These are phyloP conservation scores for Gallinago undulata DNA, from an alignment of 2,113 vertebrate species.

Conservation along the genomic window DNA sequence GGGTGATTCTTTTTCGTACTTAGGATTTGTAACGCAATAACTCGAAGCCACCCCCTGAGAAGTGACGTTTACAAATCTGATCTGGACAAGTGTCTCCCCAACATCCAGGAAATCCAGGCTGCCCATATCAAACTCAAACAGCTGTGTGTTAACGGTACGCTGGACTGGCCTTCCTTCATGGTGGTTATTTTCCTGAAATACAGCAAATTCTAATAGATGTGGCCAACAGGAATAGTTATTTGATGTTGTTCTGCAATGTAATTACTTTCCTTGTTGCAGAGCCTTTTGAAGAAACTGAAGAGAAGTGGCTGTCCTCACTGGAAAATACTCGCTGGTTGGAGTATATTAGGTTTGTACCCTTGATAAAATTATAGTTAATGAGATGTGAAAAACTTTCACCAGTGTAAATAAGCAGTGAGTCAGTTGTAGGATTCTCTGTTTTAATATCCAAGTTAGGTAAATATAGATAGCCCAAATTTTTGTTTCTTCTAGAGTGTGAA, in stretches of 20 bases:
- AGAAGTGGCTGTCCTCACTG: conserved; percentile 91
- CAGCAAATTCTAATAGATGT: neutral
- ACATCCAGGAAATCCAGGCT: conserved; percentile 88
- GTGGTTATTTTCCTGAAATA: neutral
- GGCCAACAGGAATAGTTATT: neutral
- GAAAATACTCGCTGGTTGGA: conserved; percentile 94
- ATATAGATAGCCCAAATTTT: neutral
- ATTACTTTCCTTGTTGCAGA: conserved; percentile 65
- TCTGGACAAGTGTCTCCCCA: conserved; percentile 89
- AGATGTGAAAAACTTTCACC: neutral
- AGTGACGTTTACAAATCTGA: conserved; percentile 86
- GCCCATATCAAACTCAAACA: conserved; percentile 89
- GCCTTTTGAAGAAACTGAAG: conserved; percentile 94
- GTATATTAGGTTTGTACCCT: conserved; percentile 83
- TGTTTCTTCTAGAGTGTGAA: neutral
- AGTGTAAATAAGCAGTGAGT: neutral
- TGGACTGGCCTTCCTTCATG: neutral
- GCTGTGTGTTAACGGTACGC: conserved; percentile 90
- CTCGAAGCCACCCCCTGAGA: conserved; percentile 91
- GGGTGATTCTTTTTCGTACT: neutral
- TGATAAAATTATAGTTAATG: neutral
- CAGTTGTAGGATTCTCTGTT: neutral
- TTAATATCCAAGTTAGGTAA: neutral
- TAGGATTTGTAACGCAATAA: conserved; percentile 91
- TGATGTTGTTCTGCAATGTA: neutral